Percentiles rank a stretch among this genome's conserved stretches.
Evolutionary conservation across 2,888 invertebrate species (phyloP).

Genomic region (Caenorhabditis sinica): DNA sequence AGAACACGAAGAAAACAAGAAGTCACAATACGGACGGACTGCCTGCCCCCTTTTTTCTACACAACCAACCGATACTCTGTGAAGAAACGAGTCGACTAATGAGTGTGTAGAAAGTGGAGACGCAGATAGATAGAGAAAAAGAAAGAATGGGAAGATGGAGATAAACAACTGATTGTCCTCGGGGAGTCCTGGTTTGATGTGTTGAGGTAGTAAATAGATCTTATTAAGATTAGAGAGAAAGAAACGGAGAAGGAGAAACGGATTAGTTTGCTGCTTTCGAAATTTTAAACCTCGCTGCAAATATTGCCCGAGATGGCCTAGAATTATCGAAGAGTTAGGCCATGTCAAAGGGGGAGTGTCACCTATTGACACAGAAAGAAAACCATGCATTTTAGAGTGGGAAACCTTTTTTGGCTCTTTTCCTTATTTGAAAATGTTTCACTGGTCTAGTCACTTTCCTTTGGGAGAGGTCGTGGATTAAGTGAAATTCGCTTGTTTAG

Average conservation of each 20-base stretch:
- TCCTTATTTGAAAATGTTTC: not conserved
- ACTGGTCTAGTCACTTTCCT: not conserved
- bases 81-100: slow-evolving; percentile 10
- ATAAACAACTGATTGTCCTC: slow-evolving; percentile 59
- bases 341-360: slow-evolving; percentile 1
- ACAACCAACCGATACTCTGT: not conserved
- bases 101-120: slow-evolving; percentile 8
- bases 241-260: not conserved
- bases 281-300: slow-evolving; percentile 28
- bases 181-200: slow-evolving; percentile 16
- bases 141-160: slow-evolving; percentile 25
- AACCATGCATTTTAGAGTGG: slow-evolving; percentile 7
- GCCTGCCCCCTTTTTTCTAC: not conserved
- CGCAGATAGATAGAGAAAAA: slow-evolving; percentile 26
- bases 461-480: not conserved
- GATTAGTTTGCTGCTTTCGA: not conserved
- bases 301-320: slow-evolving; percentile 23
- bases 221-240: slow-evolving; percentile 15
- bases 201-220: slow-evolving; percentile 1
- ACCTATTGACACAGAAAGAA: slow-evolving; percentile 10
- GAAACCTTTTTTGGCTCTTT: slow-evolving; percentile 7
- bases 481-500: no score
- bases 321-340: slow-evolving; percentile 8
- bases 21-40: not conserved
- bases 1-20: slow-evolving; percentile 26